Evolutionary conservation across 1,140 invertebrate species (phyloP), one percentile per base, ranked within the genome.

Genomic region (Chymomyza costata): DNA sequence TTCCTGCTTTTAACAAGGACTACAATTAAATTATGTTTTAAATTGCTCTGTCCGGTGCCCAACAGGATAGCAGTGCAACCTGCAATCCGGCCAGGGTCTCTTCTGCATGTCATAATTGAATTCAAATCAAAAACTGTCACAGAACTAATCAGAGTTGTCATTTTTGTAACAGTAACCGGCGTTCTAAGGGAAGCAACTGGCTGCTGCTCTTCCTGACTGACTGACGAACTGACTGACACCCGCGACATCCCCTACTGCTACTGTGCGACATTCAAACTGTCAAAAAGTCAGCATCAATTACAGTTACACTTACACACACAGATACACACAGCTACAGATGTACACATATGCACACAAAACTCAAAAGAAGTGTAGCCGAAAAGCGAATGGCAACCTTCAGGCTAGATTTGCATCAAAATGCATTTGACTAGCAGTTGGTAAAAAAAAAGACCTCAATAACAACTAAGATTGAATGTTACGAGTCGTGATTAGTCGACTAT

Each of bases 251-350:
- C 38, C 25, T 19, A 34, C 17, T 28, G 13, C 47, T 10, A 14
- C 16, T 41, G 48, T 80, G 57, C 73, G 73, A 66, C 73, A 80
- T 80, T 80, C 73, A 80, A 80, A 80, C 73, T 80, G 73, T 80
- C 73, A 80, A 73, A 80, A 80, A 80, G 73, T 80, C 73, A 80
- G 68, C 74, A 73, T 80, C 73, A 80, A 80, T 80, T 80, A 80
- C 73, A 80, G 67, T 80, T 80, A 80, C 64, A 65, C 35, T 44
- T 69, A 71, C 53, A 78, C 71, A 78, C 66, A 71, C 18, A 50
- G 61, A 61, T 55, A 50, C 25, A 49, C 64, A 73, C 34, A 53
- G 45, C 44, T 59, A n/a, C n/a, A n/a, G n/a, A n/a, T n/a, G n/a
- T n/a, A n/a, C n/a, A n/a, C n/a, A n/a, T n/a, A n/a, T n/a, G n/a